Base-by-base conservation (phyloP, 2,888 invertebrate genomes). In the Polydesmus complanatus region DNA sequence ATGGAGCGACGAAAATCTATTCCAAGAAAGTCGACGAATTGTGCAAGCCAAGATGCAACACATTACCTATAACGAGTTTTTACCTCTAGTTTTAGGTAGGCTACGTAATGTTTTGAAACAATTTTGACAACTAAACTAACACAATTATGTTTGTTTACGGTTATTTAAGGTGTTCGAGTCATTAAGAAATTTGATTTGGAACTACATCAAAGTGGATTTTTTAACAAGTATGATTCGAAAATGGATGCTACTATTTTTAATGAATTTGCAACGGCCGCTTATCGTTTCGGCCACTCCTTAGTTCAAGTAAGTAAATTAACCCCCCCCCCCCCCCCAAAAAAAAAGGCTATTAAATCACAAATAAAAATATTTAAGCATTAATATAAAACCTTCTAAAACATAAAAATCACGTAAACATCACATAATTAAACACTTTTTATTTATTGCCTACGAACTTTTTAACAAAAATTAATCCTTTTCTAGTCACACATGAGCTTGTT, bases 1-100 rank as follows among this genome's bases (percentile, higher is more conserved):
- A 72, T 93, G 92, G 93, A 88, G 91, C 69, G 93, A 93, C 69
- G 93, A 93, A 75, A 91, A 86, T 0, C 74, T 92, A 0, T 93
- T 84, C 79, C 92, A 92, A 67, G 79, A 79, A 68, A 65, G 70
- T 1, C 64, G 70, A 19, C 68, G 69, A 62, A 71, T 73, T 55
- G 58, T 72, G 1, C 67, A 67, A 1, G 75, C 75, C 1, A 66
- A 73, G n/a, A 64, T 71, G 0, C 75, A 75, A 62, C 74, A 74
- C 63, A 73, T 76, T 1, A 75, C 75, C 0, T 75, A 70, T 68
- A 71, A 70, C 54, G 74, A 75, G 65, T 76, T 74, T 64, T 68
- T 76, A 27, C 75, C 76, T 0, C 69, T 74, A 68, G 68, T 77
- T 5, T 66, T 78, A 21, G 78, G 77, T 27, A 71, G n/a, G n/a